Base-by-base conservation (phyloP, 2,888 invertebrate genomes). In the Aspidiotus rigidus region DNA sequence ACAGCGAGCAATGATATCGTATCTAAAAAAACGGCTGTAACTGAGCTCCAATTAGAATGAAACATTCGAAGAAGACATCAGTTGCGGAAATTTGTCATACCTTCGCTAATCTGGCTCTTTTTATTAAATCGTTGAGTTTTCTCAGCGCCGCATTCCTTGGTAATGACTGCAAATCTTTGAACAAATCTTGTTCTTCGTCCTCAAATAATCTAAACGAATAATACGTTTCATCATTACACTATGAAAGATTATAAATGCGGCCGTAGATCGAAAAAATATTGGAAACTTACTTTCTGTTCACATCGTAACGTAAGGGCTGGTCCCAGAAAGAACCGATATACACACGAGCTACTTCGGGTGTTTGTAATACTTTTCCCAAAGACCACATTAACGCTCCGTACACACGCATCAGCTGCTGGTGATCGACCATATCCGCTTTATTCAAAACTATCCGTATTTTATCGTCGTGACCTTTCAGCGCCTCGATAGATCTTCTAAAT, bases 311-410 rank as follows among this genome's bases (percentile, higher is more conserved):
- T 13, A 86, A 76, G 2, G 84, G 85, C 73, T 84, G 80, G 75
- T 85, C 84, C 86, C 86, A 86, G 77, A 85, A 86, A 9, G 84
- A 84, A 41, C 86, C 85, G 73, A 86, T 83, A 76, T 85, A 86
- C n/a, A 86, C 85, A 71, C 85, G 77, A 7, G 84, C 83, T 5
- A 86, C 85, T 78, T 86, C 86, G 13, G 86, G 86, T 1, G 85
- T 86, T 73, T 83, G 82, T 69, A 86, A 77, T 39, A 85, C 84
- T 78, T 85, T 86, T 55, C 85, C 85, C 16, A 86, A 77, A 8
- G 85, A 85, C 86, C 86, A 86, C 86, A 86, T 86, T 56, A 86
- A 79, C 10, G 86, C 85, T 63, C 86, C 86, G 75, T 86, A 86
- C 1, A 86, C 80, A 73, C 84, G 74, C 85, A 86, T 84, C 72